These are phyloP conservation scores for Phoronis australis DNA, from an alignment of 2,888 invertebrate species.

Conservation along the genomic window DNA sequence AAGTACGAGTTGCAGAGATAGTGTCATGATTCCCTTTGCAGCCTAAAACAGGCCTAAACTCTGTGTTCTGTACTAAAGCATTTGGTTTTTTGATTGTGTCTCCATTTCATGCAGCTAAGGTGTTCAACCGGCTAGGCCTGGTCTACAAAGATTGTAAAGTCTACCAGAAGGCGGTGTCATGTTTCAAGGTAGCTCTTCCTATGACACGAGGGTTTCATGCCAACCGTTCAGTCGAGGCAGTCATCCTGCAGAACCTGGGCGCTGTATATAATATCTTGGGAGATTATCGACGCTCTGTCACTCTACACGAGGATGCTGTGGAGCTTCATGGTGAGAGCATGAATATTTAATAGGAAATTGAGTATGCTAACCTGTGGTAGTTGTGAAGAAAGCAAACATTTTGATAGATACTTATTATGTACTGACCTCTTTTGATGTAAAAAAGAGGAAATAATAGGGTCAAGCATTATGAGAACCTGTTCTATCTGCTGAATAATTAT, in stretches of 20 bases:
- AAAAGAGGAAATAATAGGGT: too few species aligned
- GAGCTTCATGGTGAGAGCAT: constrained; percentile 17
- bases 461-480: too few species aligned
- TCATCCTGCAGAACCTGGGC: constrained; percentile 40
- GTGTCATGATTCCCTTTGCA: too few species aligned
- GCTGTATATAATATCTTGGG: constrained; percentile 36
- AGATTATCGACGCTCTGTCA: constrained; percentile 29
- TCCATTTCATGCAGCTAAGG: constrained; percentile 27
- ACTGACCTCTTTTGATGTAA: too few species aligned
- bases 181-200: constrained; percentile 34
- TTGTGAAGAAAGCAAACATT: too few species aligned
- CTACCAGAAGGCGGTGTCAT: constrained; percentile 28
- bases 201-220: constrained; percentile 12
- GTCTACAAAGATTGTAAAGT: constrained; percentile 31
- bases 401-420: too few species aligned
- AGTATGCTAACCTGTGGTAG: background rate
- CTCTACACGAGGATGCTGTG: constrained; percentile 30
- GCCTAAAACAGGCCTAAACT: too few species aligned
- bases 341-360: background rate
- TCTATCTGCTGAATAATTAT: too few species aligned
- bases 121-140: constrained; percentile 38
- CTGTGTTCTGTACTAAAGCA: too few species aligned
- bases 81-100: too few species aligned
- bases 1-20: too few species aligned
- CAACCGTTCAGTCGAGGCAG: constrained; percentile 25